Evolutionary conservation across 2,888 invertebrate genomes (phyloP).

Genomic region (Callimorpha dominula): DNA sequence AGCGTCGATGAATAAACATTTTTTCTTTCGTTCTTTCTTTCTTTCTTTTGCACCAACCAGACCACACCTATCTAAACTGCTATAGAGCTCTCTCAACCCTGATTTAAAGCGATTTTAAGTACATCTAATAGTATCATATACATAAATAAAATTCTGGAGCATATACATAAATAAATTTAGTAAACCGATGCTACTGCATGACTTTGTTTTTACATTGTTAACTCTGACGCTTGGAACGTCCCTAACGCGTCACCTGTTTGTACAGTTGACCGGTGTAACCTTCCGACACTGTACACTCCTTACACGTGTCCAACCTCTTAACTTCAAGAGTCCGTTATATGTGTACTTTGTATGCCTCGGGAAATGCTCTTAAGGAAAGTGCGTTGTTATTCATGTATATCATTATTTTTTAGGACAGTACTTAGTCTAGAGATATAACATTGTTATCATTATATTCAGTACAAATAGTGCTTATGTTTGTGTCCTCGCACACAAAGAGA

Average conservation of each 20-base stretch:
- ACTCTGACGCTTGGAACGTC: too few relatives aligned
- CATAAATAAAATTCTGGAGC: too few relatives aligned
- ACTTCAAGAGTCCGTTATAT: not conserved
- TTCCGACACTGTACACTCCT: not conserved
- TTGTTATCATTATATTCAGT: not conserved
- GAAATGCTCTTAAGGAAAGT: not conserved
- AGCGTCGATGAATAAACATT: too few relatives aligned
- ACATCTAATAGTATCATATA: too few relatives aligned
- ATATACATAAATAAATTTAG: too few relatives aligned
- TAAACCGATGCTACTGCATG: too few relatives aligned
- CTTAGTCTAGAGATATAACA: not conserved
- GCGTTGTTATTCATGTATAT: not conserved
- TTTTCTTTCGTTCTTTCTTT: too few relatives aligned
- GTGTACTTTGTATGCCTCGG: not conserved
- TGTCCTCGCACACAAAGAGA: not conserved
- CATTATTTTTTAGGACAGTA: not conserved
- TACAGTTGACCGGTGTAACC: not conserved
- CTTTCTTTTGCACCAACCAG: too few relatives aligned
- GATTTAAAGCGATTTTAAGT: too few relatives aligned
- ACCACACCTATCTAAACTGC: too few relatives aligned
- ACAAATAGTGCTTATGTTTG: not conserved
- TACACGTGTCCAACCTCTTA: not conserved
- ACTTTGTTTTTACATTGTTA: too few relatives aligned
- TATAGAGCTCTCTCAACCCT: too few relatives aligned
- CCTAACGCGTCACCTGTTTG: not conserved